phyloP scores from a whole-genome alignment of 2,797 vertebrate genomes.

The Cygnus olor region DNA sequence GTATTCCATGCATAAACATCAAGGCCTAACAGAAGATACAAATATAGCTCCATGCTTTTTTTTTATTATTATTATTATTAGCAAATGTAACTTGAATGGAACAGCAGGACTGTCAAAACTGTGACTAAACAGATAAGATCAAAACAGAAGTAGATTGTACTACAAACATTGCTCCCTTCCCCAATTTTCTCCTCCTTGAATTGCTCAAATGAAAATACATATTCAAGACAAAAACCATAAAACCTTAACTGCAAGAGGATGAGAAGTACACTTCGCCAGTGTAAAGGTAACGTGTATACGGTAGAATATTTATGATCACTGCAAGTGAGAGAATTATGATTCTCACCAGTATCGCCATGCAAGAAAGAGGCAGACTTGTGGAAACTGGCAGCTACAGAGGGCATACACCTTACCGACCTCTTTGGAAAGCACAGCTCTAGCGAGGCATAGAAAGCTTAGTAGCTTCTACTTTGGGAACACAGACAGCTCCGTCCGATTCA shows the following conservation, averaged over 20 bases:
- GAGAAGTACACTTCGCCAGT: not conserved
- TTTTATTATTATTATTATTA: not conserved
- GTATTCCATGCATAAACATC: not conserved
- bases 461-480: not conserved
- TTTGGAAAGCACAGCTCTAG: not conserved
- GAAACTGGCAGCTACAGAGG: not conserved
- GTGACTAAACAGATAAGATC: not conserved
- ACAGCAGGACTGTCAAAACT: not conserved
- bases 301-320: not conserved
- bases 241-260: not conserved
- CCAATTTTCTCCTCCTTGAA: not conserved
- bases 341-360: not conserved
- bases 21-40: not conserved
- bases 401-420: not conserved
- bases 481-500: not conserved
- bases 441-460: not conserved
- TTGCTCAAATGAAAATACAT: not conserved
- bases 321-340: not conserved
- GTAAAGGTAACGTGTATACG: accelerated
- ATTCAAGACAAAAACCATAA: not conserved
- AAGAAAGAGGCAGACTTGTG: not conserved
- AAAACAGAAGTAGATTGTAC: not conserved
- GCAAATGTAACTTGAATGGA: not conserved
- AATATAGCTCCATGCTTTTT: not conserved
- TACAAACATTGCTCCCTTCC: not conserved